Conservation (phyloP, 64 coral and sea anemone species). For the Porites australiensis region DNA sequence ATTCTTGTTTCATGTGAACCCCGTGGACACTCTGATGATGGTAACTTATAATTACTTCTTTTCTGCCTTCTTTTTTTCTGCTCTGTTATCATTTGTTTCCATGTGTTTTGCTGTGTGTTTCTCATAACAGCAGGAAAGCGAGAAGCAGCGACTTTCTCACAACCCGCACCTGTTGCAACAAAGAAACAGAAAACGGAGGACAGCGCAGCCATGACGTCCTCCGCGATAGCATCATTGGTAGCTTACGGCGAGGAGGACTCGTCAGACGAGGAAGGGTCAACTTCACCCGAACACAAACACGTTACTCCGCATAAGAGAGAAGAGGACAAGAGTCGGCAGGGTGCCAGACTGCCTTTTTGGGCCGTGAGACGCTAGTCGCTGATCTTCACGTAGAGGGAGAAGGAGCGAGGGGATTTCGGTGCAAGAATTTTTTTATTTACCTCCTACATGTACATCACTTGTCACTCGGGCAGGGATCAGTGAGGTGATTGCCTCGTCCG, state of each 20-base stretch:
- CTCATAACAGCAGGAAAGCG: neutral
- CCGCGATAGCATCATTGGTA: constrained; percentile 49
- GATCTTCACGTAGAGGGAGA: neutral
- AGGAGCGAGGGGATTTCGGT: neutral
- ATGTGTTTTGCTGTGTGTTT: constrained; percentile 15
- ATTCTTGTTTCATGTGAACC: constrained; percentile 55
- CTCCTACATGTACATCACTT: neutral
- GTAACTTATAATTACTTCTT: constrained; percentile 24
- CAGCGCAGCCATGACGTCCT: neutral
- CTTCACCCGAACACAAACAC: constrained; percentile 27
- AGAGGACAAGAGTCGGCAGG: neutral
- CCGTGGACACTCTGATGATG: constrained; percentile 58
- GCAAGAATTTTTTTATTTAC: neutral
- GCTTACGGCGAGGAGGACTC: constrained; percentile 73
- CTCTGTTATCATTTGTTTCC: neutral
- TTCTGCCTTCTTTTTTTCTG: neutral
- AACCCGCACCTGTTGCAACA: neutral
- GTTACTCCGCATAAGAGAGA: neutral
- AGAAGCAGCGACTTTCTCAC: neutral
- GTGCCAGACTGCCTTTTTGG: constrained; percentile 57
- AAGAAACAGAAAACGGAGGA: constrained; percentile 50
- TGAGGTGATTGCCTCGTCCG: neutral
- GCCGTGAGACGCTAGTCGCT: constrained; percentile 37
- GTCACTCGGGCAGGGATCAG: neutral
- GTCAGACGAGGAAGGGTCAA: constrained; percentile 52